These are phyloP conservation scores for Pao palembangensis DNA, from an alignment of 2,113 vertebrate genomes.

Conservation along the genomic window DNA sequence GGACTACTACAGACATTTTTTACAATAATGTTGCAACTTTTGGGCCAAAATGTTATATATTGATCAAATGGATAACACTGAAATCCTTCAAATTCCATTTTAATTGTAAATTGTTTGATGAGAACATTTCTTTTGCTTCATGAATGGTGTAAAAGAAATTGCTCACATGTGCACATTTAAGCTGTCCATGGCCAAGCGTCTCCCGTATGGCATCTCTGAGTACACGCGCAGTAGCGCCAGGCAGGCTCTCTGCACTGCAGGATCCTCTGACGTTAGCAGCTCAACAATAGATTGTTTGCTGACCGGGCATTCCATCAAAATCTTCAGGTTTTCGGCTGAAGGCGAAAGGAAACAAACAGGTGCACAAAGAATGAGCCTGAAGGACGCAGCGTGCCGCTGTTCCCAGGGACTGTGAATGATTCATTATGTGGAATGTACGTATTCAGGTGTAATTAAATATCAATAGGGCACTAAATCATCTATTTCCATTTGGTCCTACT, in stretches of 20 bases:
- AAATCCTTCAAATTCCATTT: too few relatives aligned
- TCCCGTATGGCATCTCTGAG: slow-evolving; percentile 64
- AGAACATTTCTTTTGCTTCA: too few relatives aligned
- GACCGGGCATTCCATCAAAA: slow-evolving; percentile 68
- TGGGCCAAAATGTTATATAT: neutral
- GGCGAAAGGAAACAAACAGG: slow-evolving; percentile 13
- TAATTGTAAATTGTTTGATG: too few relatives aligned
- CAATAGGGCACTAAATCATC: too few relatives aligned
- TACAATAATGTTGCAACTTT: neutral
- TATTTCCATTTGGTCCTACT: too few relatives aligned
- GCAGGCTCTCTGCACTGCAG: slow-evolving; percentile 65
- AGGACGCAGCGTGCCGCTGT: too few relatives aligned
- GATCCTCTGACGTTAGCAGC: slow-evolving; percentile 64
- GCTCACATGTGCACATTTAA: slow-evolving; percentile 77
- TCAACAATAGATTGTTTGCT: slow-evolving; percentile 64
- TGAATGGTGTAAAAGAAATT: neutral
- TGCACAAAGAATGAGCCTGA: neutral
- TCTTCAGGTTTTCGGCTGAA: slow-evolving; percentile 85
- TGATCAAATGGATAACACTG: too few relatives aligned
- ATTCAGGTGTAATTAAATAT: too few relatives aligned
- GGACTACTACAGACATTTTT: neutral
- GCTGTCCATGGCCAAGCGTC: slow-evolving; percentile 69
- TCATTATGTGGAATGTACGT: too few relatives aligned
- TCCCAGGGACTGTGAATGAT: too few relatives aligned
- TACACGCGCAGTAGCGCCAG: slow-evolving; percentile 76